phyloP scores from a whole-genome alignment of 2,113 vertebrate genomes.

The Halichoerus grypus region DNA sequence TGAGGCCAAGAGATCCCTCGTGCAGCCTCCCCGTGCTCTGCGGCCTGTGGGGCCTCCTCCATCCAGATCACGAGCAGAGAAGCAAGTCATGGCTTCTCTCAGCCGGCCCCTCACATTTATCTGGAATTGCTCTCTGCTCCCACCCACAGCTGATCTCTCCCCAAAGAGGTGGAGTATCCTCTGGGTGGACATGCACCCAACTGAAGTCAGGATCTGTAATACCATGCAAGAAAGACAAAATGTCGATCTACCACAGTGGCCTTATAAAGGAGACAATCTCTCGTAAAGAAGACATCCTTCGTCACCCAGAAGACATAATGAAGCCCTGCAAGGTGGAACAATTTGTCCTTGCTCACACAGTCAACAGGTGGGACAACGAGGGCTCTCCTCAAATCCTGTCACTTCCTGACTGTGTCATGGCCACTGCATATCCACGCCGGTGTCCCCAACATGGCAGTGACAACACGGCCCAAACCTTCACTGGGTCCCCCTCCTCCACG shows the following conservation, averaged over 20 bases:
- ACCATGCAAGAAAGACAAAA: rapidly evolving
- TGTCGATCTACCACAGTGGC: rapidly evolving
- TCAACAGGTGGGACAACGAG: neutral
- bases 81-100: rapidly evolving
- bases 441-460: neutral
- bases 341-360: rapidly evolving
- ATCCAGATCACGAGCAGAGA: rapidly evolving
- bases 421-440: rapidly evolving
- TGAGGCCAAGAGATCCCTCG: rapidly evolving
- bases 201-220: rapidly evolving
- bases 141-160: neutral
- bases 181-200: neutral
- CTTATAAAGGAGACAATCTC: neutral
- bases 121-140: neutral
- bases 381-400: neutral
- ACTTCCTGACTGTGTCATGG: rapidly evolving
- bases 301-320: rapidly evolving
- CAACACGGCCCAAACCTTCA: neutral
- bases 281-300: rapidly evolving
- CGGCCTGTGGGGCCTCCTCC: rapidly evolving
- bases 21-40: neutral
- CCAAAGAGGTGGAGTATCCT: neutral
- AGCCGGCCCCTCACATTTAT: rapidly evolving
- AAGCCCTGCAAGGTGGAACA: rapidly evolving
- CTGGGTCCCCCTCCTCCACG: neutral